Percentiles rank a stretch among this genome's conserved stretches.
These are phyloP conservation scores for Acipenser oxyrinchus DNA, from an alignment of 2,797 vertebrate species.

Conservation along the genomic window DNA sequence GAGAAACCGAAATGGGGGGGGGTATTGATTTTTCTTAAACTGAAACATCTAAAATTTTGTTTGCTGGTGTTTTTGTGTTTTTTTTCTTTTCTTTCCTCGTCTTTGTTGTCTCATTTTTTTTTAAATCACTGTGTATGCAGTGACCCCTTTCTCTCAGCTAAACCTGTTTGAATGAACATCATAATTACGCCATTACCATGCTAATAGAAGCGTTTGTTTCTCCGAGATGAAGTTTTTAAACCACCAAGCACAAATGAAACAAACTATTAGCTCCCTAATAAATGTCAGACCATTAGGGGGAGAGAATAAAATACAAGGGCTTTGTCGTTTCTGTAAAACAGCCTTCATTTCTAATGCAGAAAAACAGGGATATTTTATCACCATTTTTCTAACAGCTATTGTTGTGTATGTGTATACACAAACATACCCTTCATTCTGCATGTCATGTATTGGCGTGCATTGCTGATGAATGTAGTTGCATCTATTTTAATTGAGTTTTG, in stretches of 20 bases:
- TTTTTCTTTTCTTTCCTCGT: too few species aligned
- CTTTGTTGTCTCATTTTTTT: background rate
- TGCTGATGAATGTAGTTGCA: too few species aligned
- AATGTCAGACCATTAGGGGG: slow-evolving; percentile 20
- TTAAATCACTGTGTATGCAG: background rate
- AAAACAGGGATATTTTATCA: slow-evolving; percentile 18
- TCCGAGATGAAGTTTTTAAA: slow-evolving; percentile 10
- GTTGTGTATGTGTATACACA: slow-evolving; percentile 10
- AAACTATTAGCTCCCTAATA: slow-evolving; percentile 19
- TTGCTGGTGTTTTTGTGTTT: too few species aligned
- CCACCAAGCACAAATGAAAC: slow-evolving; percentile 11
- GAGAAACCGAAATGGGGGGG: too few species aligned
- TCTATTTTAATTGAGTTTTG: too few species aligned
- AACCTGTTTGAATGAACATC: background rate
- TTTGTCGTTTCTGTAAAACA: slow-evolving; percentile 16
- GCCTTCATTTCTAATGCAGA: slow-evolving; percentile 6
- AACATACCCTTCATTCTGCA: too few species aligned
- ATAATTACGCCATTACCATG: slow-evolving; percentile 4
- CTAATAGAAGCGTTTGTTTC: slow-evolving; percentile 19
- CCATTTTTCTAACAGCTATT: slow-evolving; percentile 9
- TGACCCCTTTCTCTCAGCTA: background rate
- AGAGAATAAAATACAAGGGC: slow-evolving; percentile 13
- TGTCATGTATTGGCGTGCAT: background rate
- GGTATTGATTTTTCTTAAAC: background rate
- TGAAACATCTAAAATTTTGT: too few species aligned